phyloP scores from a whole-genome alignment of 2,113 vertebrate genomes.

The Fukomys damarensis region DNA sequence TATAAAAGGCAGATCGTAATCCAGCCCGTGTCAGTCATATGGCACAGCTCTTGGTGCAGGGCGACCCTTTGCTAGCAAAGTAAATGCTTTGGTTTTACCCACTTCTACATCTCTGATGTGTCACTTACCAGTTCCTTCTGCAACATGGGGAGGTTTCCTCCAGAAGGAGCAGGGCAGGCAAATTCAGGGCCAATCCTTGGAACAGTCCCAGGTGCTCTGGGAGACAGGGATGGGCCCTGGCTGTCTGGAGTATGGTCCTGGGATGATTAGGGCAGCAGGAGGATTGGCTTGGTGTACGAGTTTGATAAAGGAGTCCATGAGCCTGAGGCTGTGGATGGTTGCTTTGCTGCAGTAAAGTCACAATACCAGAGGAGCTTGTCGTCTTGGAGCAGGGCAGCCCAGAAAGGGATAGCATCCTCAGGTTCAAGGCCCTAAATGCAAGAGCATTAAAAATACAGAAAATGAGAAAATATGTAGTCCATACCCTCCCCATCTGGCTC shows the following conservation, averaged over 20 bases:
- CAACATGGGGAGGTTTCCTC: neutral
- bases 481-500: neutral
- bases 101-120: too few species aligned
- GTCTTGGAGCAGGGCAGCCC: neutral
- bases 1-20: too few species aligned
- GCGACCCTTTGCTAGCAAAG: too few species aligned
- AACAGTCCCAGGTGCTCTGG: neutral
- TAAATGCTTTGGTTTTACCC: too few species aligned
- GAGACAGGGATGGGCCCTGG: neutral
- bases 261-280: neutral
- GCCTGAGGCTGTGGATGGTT: neutral
- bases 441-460: neutral
- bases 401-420: too few species aligned
- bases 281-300: too few species aligned
- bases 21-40: too few species aligned
- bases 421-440: neutral
- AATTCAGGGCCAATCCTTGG: neutral
- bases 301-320: neutral
- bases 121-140: too few species aligned
- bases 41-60: too few species aligned
- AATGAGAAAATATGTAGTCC: neutral
- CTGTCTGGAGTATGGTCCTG: neutral
- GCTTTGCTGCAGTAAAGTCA: neutral
- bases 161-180: rapidly evolving
- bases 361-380: neutral